A percentile compares a stretch with the other conserved stretches of the same genome.
These are phyloP conservation scores for Limanda limanda DNA, from an alignment of 2,113 vertebrate species.

Conservation along the genomic window DNA sequence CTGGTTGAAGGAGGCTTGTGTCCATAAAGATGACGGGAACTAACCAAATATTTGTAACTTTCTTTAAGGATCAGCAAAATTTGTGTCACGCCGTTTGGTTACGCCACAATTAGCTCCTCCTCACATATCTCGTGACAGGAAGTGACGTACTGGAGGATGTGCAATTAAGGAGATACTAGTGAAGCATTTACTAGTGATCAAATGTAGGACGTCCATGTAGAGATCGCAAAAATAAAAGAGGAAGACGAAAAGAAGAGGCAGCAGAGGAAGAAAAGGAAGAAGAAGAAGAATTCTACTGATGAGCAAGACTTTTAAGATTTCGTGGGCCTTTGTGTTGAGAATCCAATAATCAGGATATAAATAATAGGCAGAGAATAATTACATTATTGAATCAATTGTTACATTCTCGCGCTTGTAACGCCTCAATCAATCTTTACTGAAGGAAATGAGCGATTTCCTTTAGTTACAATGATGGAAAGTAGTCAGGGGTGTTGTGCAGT, in stretches of 20 bases:
- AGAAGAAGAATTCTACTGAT: too few relatives aligned
- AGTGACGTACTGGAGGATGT: not conserved
- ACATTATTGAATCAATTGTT: not conserved
- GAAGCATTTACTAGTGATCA: too few relatives aligned
- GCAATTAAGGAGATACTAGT: not conserved
- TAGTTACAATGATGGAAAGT: not conserved
- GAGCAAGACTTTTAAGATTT: too few relatives aligned
- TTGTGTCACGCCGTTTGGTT: not conserved
- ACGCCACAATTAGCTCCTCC: not conserved
- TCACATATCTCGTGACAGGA: not conserved
- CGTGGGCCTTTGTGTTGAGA: too few relatives aligned
- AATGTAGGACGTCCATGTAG: too few relatives aligned
- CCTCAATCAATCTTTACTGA: not conserved
- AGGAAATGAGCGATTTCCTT: not conserved
- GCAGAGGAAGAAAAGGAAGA: too few relatives aligned
- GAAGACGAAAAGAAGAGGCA: too few relatives aligned
- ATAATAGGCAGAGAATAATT: not conserved
- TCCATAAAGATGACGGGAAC: not conserved
- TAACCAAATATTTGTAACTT: not conserved
- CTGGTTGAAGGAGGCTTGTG: not conserved
- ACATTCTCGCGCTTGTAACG: not conserved
- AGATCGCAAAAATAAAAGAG: too few relatives aligned
- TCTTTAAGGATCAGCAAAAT: not conserved
- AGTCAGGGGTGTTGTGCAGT: not conserved
- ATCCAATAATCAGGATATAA: not conserved